Base-by-base conservation (phyloP, 1,140 invertebrate species). In the Drosophila baimaii region DNA sequence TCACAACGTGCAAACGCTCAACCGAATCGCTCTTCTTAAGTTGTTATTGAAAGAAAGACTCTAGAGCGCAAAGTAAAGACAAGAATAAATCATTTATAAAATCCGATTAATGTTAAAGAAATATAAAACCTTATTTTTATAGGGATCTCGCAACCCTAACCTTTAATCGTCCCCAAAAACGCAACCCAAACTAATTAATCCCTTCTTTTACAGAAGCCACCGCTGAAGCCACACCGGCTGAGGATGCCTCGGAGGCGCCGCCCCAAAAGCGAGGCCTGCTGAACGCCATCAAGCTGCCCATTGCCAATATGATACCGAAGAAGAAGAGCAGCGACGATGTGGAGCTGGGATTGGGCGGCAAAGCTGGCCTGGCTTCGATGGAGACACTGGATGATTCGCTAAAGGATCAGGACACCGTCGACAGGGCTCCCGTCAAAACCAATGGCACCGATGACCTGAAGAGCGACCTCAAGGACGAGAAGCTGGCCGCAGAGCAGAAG, bases 361-460 rank as follows among this genome's bases (percentile, higher is more conserved):
- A 94, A 78, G 95, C 95, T 3, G 95, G 95, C 43, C 93, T 97
- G 52, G 96, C 96, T 1, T 96, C 95, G 2, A 95, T 96, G 93
- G 96, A 96, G 85, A 96, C 96, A 0, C 92, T 96, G 5, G 84
- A 96, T 83, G 95, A 95, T 76, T 92, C 91, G 0, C 92, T 93
- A 2, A 93, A 93, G 49, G 93, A 93, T 74, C 86, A 91, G 52
- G 91, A 92, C 31, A 83, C 83, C 1, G 91, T 91, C 0, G 91
- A 92, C 52, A 84, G 80, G 39, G 90, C 90, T 66, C 90, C 93
- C 13, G 93, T 94, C 29, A 91, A 92, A 44, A 92, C 90, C 51
- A 94, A 95, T 85, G 86, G 86, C 43, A 76, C 83, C 17, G 95
- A 96, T 80, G 95, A 95, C 3, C 93, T 96, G 5, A 94, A 95